These are phyloP conservation scores for Crotophaga sulcirostris DNA, from an alignment of 2,113 vertebrate species.

Conservation along the genomic window DNA sequence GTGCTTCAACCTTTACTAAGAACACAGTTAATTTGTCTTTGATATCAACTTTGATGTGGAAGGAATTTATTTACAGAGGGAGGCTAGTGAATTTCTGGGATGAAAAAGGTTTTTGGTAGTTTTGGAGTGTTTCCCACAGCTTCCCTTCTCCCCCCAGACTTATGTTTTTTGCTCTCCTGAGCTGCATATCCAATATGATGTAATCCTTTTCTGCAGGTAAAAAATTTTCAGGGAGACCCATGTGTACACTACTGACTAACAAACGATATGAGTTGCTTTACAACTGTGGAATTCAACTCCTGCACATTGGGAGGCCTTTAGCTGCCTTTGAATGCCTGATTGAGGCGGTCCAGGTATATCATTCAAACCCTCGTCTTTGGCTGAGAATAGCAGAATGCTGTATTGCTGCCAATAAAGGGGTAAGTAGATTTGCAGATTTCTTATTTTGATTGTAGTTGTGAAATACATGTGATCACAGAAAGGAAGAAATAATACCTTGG, in stretches of 20 bases:
- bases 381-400: conserved; percentile 95
- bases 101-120: neutral
- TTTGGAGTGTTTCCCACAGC: neutral
- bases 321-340: conserved; percentile 97
- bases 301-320: conserved; percentile 92
- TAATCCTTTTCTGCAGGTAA: conserved; percentile 77
- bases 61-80: neutral
- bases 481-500: neutral
- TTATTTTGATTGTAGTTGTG: neutral
- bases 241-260: conserved; percentile 94
- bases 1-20: neutral
- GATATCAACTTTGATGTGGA: neutral
- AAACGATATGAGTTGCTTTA: conserved; percentile 95
- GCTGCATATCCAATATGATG: neutral
- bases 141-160: neutral
- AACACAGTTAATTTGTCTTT: neutral
- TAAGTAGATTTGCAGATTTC: conserved; percentile 62
- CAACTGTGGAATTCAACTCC: conserved; percentile 95
- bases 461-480: neutral
- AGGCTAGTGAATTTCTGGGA: neutral
- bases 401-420: conserved; percentile 96
- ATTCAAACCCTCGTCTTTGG: conserved; percentile 96
- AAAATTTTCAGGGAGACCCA: conserved; percentile 92
- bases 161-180: neutral
- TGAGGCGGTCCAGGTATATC: conserved; percentile 97